Evolutionary conservation across 2,113 vertebrate species (phyloP), one percentile per base, ranked within the genome.

Genomic region (Nyctibius bracteatus): DNA sequence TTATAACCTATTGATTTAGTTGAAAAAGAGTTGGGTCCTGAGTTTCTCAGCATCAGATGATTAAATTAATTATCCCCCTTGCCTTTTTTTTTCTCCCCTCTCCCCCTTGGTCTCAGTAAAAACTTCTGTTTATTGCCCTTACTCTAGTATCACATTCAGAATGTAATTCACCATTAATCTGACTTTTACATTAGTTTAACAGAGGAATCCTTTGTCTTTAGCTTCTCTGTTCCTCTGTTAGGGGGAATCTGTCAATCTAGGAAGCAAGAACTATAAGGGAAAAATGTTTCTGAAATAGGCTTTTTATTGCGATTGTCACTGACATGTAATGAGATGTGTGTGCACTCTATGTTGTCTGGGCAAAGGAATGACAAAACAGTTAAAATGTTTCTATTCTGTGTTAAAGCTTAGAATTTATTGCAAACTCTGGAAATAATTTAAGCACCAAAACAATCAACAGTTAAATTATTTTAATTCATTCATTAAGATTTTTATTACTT

Each of bases 101-200:
- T 33, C 28, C 25, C 10, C 18, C 21, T 72, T 63, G 20, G 46
- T 75, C 63, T 92, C 84, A 91, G 63, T 88, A 96, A 91, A 85
- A 57, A 8, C 17, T 43, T 78, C 19, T 61, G 15, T 86, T 95
- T 65, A 7, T 72, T 91, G 71, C 49, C 24, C 25, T 78, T 52
- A 52, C 15, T 81, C 52, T 87, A 82, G 65, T 75, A 82, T 43
- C 66, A 96, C 49, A 44, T 44, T 84, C 8, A 79, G 52, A 95
- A 75, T n/a, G n/a, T n/a, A n/a, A n/a, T n/a, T n/a, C n/a, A n/a
- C n/a, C n/a, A n/a, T n/a, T n/a, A n/a, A n/a, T n/a, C n/a, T 54
- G 15, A 80, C 28, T 86, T 93, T 92, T 49, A 44, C 88, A 49
- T 82, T 92, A n/a, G 46, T 87, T 94, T 93, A 88, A 39, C 6